Conservation (phyloP, 2,113 vertebrate species). For the Phylloscopus trochiloides region DNA sequence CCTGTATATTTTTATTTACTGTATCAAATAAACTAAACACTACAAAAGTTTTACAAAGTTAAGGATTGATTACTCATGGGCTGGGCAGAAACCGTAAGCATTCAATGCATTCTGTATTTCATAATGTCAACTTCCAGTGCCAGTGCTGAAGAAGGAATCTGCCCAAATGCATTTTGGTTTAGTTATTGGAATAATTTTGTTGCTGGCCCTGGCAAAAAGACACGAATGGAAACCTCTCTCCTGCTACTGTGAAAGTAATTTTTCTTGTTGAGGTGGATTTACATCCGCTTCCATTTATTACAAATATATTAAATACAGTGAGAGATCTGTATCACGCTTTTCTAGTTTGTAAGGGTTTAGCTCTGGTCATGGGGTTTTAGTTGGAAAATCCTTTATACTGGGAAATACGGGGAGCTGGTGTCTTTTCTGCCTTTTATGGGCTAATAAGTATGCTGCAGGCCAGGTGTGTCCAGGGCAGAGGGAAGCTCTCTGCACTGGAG, state of each 20-base stretch:
- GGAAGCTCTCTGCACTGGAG: neutral
- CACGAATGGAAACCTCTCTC: neutral
- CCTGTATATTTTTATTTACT: neutral
- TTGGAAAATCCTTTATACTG: neutral
- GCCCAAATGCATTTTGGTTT: neutral
- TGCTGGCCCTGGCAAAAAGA: neutral
- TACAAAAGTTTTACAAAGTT: neutral
- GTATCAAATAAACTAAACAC: neutral
- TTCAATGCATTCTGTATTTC: accelerated
- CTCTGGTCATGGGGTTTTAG: neutral
- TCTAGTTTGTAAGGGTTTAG: neutral
- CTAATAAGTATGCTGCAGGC: neutral
- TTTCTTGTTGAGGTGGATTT: neutral
- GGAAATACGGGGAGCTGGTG: neutral
- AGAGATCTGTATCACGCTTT: accelerated
- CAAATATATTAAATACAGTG: neutral
- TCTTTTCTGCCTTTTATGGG: neutral
- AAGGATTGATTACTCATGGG: neutral
- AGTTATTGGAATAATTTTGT: neutral
- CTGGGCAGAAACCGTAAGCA: neutral
- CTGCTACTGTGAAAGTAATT: neutral
- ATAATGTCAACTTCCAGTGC: neutral
- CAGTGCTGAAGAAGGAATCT: neutral
- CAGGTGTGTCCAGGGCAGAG: neutral
- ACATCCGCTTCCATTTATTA: neutral